Evolutionary conservation across 2,797 vertebrate species (phyloP), one percentile per base, ranked within the genome.

Genomic region (Darevskia mixta): DNA sequence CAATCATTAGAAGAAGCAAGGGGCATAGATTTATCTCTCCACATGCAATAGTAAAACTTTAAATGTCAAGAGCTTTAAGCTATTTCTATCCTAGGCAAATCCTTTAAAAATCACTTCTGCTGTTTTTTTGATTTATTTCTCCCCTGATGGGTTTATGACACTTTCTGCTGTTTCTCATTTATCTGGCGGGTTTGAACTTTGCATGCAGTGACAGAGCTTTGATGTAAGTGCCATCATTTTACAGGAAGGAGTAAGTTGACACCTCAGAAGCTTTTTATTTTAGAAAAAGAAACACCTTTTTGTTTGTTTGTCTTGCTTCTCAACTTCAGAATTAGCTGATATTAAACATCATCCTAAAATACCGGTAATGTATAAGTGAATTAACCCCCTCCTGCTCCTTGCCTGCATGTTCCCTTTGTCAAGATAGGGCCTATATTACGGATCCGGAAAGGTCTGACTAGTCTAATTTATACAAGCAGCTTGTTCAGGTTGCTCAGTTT

Each of bases 61-160:
- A 92, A 94, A 93, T 88, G 94, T 94, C 88, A 94, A 93, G 85
- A 81, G 32, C 93, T 93, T 94, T 91, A 91, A 94, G 89, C 85
- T 91, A 82, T 92, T 95, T 94, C 29, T 88, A 87, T 92, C 85
- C 93, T 90, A 94, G 88, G 88, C 45, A 89, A 90, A 89, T 87
- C 94, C 89, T 89, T 1, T 0, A 0, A 93, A 93, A 94, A 81
- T 79, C 87, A 89, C 79, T 91, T 91, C 77, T 66, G 61, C 5
- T 15, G 61, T 91, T 95, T 94, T 66, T 94, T 66, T 94, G 85
- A 86, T 90, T 91, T 94, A 92, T 92, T 93, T 35, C 86, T 85
- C 90, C 92, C 79, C 71, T 91, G 61, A 86, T 88, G 90, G 75
- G 67, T 77, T 94, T 92, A 91, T 92, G 72, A 55, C 25, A 10